phyloP scores from a whole-genome alignment of 2,797 vertebrate species.

The Chrysocyon brachyurus region DNA sequence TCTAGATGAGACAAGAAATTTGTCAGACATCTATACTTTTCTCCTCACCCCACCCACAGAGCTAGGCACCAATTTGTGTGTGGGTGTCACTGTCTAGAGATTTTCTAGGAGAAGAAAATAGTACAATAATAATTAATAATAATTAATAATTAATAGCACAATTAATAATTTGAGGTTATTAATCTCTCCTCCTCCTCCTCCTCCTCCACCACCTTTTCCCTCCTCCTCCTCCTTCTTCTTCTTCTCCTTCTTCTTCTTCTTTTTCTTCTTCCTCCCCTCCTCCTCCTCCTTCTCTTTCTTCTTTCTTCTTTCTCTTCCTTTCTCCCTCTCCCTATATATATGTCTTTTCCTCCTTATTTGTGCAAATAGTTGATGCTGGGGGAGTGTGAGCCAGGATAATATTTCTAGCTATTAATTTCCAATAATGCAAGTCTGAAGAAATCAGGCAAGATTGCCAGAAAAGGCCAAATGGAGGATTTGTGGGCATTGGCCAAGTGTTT shows the following conservation, averaged over 20 bases:
- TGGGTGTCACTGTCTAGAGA: background rate
- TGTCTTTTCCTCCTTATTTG: background rate
- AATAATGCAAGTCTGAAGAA: background rate
- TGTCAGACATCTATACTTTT: background rate
- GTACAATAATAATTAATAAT: background rate
- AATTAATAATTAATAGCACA: too few species aligned
- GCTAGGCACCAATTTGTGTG: background rate
- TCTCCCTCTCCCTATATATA: background rate
- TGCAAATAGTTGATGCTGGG: background rate
- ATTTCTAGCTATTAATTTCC: constrained; percentile 25
- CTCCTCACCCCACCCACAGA: background rate
- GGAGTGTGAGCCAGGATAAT: background rate
- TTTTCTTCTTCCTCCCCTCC: too few species aligned
- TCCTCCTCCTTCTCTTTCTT: too few species aligned
- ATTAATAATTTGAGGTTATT: background rate
- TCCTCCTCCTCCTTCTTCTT: too few species aligned
- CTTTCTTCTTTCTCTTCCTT: background rate
- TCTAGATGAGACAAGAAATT: constrained; percentile 8
- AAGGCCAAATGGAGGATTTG: background rate
- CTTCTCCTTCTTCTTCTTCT: background rate
- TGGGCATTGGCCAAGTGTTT: background rate
- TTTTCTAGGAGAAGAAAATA: constrained; percentile 1
- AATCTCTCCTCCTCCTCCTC: background rate
- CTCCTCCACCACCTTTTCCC: too few species aligned
- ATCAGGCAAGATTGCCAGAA: background rate